Evolutionary conservation across 2,888 invertebrate species (phyloP), one percentile per base, ranked within the genome.

Genomic region (Ennomos quercinarius): DNA sequence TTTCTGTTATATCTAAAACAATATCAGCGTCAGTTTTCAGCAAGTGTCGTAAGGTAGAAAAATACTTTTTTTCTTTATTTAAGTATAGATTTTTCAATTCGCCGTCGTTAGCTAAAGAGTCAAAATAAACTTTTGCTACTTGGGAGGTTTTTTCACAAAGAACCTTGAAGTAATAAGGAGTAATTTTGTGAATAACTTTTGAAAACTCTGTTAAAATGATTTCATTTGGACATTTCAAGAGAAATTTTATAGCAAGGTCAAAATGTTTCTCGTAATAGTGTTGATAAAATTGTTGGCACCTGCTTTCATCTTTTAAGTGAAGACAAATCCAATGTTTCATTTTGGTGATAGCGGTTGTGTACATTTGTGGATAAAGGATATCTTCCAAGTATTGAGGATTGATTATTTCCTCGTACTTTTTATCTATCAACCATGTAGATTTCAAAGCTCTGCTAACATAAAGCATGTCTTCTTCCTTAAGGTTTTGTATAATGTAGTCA

Each of bases 371-470:
- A 51, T 80, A 89, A 8, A 89, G 63, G 0, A 63, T 57, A 1
- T 66, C 49, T 70, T 89, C 87, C 35, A 90, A 74, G 67, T 83
- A 69, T n/a, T 56, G 57, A 10, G 89, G 84, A 51, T 83, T 83
- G 2, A 89, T 75, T 6, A 87, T 72, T 8, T 81, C 59, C 12
- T 57, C 52, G 52, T 81, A 72, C 38, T 76, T 56, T 11, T 59
- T 36, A 11, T 83, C 76, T 35, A 84, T 40, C 1, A 90, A 70
- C 89, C 89, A 89, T 11, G 57, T 66, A 35, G 78, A 70, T 67
- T 84, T 86, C 1, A 90, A 66, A 0, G 85, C 84, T 73, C 79
- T 80, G 62, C 80, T 84, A 0, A 89, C 87, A 54, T 79, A 87
- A 0, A 90, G 64, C 83, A 89, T 80, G 53, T 88, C 84, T 12